These are phyloP conservation scores for Pontoporia blainvillei DNA, from an alignment of 2,113 vertebrate genomes.

Conservation along the genomic window DNA sequence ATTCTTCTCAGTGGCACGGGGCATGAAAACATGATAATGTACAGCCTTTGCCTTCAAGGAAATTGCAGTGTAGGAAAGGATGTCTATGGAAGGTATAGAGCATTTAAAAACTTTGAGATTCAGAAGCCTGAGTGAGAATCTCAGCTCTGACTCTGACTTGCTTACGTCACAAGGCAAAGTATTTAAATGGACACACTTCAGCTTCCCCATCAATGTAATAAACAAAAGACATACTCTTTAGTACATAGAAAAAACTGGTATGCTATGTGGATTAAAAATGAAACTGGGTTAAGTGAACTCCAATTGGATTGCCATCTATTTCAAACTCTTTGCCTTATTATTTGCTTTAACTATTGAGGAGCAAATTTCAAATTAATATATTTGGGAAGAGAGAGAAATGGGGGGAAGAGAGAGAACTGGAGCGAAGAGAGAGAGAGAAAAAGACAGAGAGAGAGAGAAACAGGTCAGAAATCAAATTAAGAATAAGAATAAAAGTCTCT, in stretches of 20 bases:
- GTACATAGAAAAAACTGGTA: neutral
- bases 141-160: neutral
- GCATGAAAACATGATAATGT: neutral
- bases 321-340: neutral
- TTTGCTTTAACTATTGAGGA: neutral
- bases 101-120: neutral
- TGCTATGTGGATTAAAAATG: neutral
- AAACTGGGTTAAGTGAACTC: neutral
- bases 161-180: neutral
- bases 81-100: neutral
- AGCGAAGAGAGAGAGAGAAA: neutral
- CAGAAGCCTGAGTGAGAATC: neutral
- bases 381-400: neutral
- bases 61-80: neutral
- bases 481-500: slow-evolving; percentile 53
- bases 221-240: neutral
- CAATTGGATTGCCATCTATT: neutral
- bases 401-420: neutral
- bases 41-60: neutral
- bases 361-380: neutral
- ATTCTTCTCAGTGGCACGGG: neutral
- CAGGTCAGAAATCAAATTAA: slow-evolving; percentile 59
- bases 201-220: neutral
- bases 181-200: neutral
- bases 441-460: neutral